Conservation (phyloP, 2,888 invertebrate species). For the Xanthorhoe spadicearia region DNA sequence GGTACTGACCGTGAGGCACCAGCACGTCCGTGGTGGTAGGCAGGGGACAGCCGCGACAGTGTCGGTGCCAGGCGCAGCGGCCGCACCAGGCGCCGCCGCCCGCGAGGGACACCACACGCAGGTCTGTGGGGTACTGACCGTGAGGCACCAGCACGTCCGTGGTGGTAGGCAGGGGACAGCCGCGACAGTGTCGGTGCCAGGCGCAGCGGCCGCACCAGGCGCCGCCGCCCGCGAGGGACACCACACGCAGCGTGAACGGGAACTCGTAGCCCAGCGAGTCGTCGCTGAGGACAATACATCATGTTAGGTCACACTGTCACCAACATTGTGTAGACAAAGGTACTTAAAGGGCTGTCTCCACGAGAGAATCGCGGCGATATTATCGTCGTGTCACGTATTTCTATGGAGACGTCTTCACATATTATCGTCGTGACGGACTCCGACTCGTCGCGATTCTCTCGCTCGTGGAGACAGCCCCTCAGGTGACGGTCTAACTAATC, state of each 20-base stretch:
- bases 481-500: too few relatives aligned
- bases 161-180: constrained; percentile 89
- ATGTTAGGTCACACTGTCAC: too few relatives aligned
- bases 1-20: constrained; percentile 35
- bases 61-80: constrained; percentile 91
- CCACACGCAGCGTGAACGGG: constrained; percentile 94
- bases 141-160: constrained; percentile 59
- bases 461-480: too few relatives aligned
- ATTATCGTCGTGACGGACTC: too few relatives aligned
- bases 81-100: constrained; percentile 88
- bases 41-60: constrained; percentile 94
- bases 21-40: constrained; percentile 76
- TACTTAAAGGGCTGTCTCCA: too few relatives aligned
- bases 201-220: constrained; percentile 89
- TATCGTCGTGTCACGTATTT: too few relatives aligned
- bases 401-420: too few relatives aligned
- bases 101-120: too few relatives aligned
- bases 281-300: constrained; percentile 85
- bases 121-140: constrained; percentile 26
- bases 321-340: too few relatives aligned
- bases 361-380: too few relatives aligned
- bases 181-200: constrained; percentile 93
- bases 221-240: constrained; percentile 84
- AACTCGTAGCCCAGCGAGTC: constrained; percentile 96
- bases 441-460: too few relatives aligned